A percentile compares a stretch with the other conserved stretches of the same genome.
Evolutionary conservation across 2,888 invertebrate genomes (phyloP).

Genomic region (Chrysolina haemoptera): DNA sequence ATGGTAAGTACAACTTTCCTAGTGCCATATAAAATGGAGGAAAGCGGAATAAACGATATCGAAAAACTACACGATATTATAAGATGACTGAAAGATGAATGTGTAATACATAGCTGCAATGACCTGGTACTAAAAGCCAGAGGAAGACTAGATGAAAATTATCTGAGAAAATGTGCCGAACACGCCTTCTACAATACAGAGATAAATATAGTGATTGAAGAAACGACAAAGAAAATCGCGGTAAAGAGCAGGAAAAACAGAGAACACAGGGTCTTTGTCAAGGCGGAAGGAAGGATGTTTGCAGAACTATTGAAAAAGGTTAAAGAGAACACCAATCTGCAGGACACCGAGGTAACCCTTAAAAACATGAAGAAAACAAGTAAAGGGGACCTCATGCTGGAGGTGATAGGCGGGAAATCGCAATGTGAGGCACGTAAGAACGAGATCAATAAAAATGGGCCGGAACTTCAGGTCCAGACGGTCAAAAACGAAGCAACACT

Average conservation of each 20-base stretch:
- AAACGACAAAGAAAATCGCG: neutral
- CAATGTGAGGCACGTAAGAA: slow-evolving; percentile 4
- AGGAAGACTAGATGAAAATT: neutral
- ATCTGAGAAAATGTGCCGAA: slow-evolving; percentile 12
- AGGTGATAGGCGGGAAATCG: slow-evolving; percentile 17
- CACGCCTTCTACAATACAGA: slow-evolving; percentile 11
- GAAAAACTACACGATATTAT: neutral
- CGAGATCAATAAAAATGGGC: slow-evolving; percentile 8
- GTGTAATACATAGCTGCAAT: neutral
- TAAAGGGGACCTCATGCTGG: slow-evolving; percentile 25
- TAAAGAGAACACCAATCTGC: slow-evolving; percentile 12
- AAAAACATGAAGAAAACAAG: slow-evolving; percentile 11
- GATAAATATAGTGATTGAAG: neutral
- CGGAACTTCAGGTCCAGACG: neutral
- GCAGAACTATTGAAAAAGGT: slow-evolving; percentile 18
- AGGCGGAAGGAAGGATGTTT: neutral
- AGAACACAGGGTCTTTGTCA: slow-evolving; percentile 13
- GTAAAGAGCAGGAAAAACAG: neutral
- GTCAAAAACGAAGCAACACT: neutral
- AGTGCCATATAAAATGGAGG: neutral
- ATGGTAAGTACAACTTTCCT: neutral
- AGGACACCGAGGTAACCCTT: neutral
- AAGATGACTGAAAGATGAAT: neutral
- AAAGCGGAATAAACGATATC: neutral
- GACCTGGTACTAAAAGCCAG: neutral